Evolutionary conservation across 2,797 vertebrate genomes (phyloP).

Genomic region (Micromesistius poutassou): DNA sequence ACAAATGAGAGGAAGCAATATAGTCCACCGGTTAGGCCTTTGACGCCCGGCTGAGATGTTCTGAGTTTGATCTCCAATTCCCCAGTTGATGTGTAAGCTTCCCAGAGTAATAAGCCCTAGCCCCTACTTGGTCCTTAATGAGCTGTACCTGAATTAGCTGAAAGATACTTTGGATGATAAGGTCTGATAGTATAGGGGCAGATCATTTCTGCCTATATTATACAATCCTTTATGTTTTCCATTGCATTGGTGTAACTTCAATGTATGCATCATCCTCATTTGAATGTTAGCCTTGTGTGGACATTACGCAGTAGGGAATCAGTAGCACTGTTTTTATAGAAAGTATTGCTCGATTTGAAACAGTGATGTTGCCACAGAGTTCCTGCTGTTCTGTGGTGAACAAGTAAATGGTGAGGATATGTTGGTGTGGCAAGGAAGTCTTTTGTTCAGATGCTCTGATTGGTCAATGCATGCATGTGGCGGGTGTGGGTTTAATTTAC

Average conservation of each 20-base stretch:
- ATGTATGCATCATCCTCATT: no score
- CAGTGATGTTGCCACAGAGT: not conserved
- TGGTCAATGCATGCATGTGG: conserved; percentile 32
- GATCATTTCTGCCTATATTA: not conserved
- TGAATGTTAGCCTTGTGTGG: not conserved
- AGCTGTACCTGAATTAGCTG: not conserved
- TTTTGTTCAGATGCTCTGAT: conserved; percentile 30
- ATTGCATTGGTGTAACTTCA: no score
- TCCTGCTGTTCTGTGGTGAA: not conserved
- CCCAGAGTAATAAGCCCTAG: not conserved
- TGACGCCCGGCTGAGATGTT: not conserved
- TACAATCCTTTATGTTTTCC: no score
- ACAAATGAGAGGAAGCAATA: no score
- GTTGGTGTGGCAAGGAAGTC: conserved; percentile 19
- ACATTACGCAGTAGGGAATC: not conserved
- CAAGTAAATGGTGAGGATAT: not conserved
- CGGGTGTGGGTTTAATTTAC: conserved; percentile 19
- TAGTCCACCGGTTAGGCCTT: not conserved
- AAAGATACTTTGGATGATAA: not conserved
- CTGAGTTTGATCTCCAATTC: no score
- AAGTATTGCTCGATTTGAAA: not conserved
- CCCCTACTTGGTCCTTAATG: not conserved
- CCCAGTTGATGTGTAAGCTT: no score
- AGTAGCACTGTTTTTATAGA: not conserved
- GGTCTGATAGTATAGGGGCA: not conserved